phyloP scores from a whole-genome alignment of 2,888 invertebrate genomes.

The Auanema sp. region DNA sequence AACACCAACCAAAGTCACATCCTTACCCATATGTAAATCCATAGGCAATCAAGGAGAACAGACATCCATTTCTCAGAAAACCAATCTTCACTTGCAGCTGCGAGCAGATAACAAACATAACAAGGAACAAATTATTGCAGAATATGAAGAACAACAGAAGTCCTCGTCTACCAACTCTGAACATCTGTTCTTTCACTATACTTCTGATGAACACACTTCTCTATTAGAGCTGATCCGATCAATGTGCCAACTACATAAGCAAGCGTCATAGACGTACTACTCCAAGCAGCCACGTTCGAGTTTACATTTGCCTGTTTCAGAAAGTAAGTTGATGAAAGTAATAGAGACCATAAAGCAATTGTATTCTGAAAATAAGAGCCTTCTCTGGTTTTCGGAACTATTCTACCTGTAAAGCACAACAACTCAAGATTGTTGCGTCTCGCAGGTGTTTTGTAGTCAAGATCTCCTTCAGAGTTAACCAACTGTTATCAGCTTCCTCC shows the following conservation, averaged over 20 bases:
- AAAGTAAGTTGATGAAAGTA: conserved; percentile 49
- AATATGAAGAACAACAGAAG: conserved; percentile 43
- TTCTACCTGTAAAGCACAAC: conserved; percentile 29
- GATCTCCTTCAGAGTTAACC: conserved; percentile 26
- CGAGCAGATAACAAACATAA: conserved; percentile 40
- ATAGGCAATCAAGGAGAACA: conserved; percentile 37
- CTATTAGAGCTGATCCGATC: conserved; percentile 42
- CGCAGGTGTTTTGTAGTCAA: conserved; percentile 44
- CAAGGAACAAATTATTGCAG: conserved; percentile 31
- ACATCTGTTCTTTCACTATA: conserved; percentile 1
- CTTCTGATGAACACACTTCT: conserved; percentile 27
- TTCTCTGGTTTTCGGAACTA: too few relatives aligned
- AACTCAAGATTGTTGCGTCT: conserved; percentile 39
- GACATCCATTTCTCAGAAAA: conserved; percentile 43
- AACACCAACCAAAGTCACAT: not conserved
- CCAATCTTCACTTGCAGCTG: conserved; percentile 30
- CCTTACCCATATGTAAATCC: conserved; percentile 49
- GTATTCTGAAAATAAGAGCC: too few relatives aligned
- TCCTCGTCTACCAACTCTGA: conserved; percentile 41
- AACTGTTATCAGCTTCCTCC: conserved; percentile 13
- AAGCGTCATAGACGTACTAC: conserved; percentile 47
- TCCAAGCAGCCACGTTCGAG: conserved; percentile 40
- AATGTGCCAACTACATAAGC: conserved; percentile 46
- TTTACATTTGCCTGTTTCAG: conserved; percentile 33
- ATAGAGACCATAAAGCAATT: conserved; percentile 48